Base-by-base conservation (phyloP, 2,113 vertebrate species). In the Spea multiplicata region DNA sequence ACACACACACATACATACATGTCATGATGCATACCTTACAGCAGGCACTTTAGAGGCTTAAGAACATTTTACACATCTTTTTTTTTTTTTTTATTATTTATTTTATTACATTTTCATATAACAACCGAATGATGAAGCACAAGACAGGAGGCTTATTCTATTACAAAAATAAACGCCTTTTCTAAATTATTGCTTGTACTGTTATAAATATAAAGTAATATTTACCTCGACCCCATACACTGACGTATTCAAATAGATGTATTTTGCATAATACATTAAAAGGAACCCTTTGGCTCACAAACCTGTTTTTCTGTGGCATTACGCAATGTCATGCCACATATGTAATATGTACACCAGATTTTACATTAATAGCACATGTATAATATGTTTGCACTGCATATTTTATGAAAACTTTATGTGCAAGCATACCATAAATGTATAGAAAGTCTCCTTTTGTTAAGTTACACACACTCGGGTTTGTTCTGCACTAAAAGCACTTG, bases 161-260 rank as follows among this genome's bases (percentile, higher is more conserved):
- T 84, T 91, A 92, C 69, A 93, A 92, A 93, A 92, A 92, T 89
- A 89, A 78, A 80, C 80, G 81, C 75, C 75, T 85, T 87, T 85
- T 85, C 84, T 77, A 90, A 90, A 85, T 85, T 86, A 89, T 83
- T 85, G 85, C 84, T 84, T 83, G 82, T 77, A 69, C 65, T 52
- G 65, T 87, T 87, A 90, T 76, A 91, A 91, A 89, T 84, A 87
- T 82, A 86, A 83, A 86, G 80, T 70, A 75, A 82, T 46, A 46
- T 55, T 80, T 84, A 79, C 49, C 81, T 79, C 72, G 83, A 77
- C 44, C 44, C 12, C 74, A 75, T 84, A 80, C 69, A 83, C 81
- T 71, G 84, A 78, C 73, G 71, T 83, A 85, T 74, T 84, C 73
- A 82, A 86, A 82, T 72, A 83, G 81, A 81, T 66, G 44, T 68